Base-by-base conservation (phyloP, 2,888 invertebrate species). In the Himalopsyche anomala region DNA sequence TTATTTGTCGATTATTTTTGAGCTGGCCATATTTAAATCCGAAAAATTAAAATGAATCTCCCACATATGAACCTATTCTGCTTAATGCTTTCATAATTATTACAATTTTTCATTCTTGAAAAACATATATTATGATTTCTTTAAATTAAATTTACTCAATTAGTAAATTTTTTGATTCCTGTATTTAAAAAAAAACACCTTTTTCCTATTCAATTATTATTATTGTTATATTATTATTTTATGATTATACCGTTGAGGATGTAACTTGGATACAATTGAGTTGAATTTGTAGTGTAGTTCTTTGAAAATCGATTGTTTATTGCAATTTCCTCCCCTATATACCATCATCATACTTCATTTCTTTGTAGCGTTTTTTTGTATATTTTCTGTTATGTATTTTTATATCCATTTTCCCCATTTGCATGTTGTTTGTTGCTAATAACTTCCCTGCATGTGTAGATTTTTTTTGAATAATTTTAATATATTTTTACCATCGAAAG, bases 231-330 rank as follows among this genome's bases (percentile, higher is more conserved):
- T 81, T 81, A 54, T 82, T 82, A 38, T 74, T 79, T 84, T 45
- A 42, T 84, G 74, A 42, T 79, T 51, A 45, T 51, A 84, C 80
- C 36, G 42, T 74, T 83, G 62, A 83, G 51, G 83, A 69, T 83
- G 38, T 69, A 38, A 17, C 62, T 83, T 74, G 40, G 38, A 45
- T 83, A 40, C 5, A 42, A 62, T 40, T 42, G 40, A 69, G 79
- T 74, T 79, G 79, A 79, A 45, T 86, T 86, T 62, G 87, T 88
- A 86, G 87, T 87, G 86, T 88, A 86, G 86, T 82, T 80, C 83
- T 84, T 88, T 88, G 88, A 88, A 88, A 88, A 88, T 88, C 88
- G 88, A 88, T 88, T 88, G 87, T 83, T 86, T 84, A 80, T 80
- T 80, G 36, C 45, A 74, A 74, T 81, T 28, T 81, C 51, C 79